Evolutionary conservation across 23 tunicate species (phyloP), one percentile per base, ranked within the genome.

Genomic region (Oikopleura vanhoeffeni): DNA sequence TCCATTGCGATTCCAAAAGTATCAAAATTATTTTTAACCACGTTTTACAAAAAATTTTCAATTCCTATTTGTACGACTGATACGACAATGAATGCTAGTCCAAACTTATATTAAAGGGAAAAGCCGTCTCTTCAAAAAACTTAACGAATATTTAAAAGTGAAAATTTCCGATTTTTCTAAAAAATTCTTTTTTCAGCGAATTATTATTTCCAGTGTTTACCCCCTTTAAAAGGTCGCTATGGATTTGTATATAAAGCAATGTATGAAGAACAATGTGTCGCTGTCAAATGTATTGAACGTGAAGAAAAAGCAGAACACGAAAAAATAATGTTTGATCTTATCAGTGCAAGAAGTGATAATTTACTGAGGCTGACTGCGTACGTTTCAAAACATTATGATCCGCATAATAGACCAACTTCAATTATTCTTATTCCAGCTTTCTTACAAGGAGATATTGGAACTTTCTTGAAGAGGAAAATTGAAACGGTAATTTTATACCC

Each of bases 291-390:
- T 71, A 71, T 71, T 13, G 79, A 71, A 13, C 79, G 79, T 13
- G 79, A 71, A 71, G 79, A 71, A 2, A 71, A 71, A 30, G 79
- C 79, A 28, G 79, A 71, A 32, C 79, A 71, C 38, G 79, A 71
- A 71, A 71, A 71, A 71, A 71, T 71, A 33, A 71, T 71, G 79
- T 71, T 71, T 32, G 79, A 71, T 30, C 38, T 71, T 2, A 71
- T 71, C 79, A 38, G 79, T 18, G 27, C 79, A 28, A 28, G 79
- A 24, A 71, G 79, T 30, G 79, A 71, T 38, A 28, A 71, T 71
- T 38, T 71, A 18, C 38, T 71, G 35, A 33, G 79, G 79, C 79
- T 71, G 27, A 71, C 79, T 3, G 79, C 79, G 4, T 71, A 71
- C 35, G 79, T 71, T 4, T 71, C 79, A 33, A 71, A 71, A 30